Base-by-base conservation (phyloP, 1,140 invertebrate genomes). In the Pogonus chalceus region DNA sequence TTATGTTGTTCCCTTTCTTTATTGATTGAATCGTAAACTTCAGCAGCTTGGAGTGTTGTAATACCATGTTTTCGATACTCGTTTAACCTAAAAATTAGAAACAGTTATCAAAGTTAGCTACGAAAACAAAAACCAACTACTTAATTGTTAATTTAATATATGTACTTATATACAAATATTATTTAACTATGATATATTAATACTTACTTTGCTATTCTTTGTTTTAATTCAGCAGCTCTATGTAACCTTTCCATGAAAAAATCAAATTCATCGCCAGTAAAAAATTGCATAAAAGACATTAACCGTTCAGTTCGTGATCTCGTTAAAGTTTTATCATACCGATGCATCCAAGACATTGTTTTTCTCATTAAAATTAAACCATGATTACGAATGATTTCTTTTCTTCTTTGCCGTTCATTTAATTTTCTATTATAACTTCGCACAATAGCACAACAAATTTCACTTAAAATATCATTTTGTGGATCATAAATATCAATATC, bases 301-400 rank as follows among this genome's bases (percentile, higher is more conserved):
- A 92, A 65, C 54, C 77, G 77, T 55, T 88, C 85, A 50, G 76
- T 73, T n/a, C 74, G 75, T 1, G 72, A 65, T 61, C 76, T 76
- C 14, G 78, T 77, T 39, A 90, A 67, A 2, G 79, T 84, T 1
- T 67, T 62, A 60, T 87, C 80, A 70, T 83, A 88, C 58, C 78
- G 75, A 43, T 80, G 79, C 35, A 83, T 59, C 73, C 78, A 83
- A 2, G 75, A 73, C 2, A 76, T 64, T 7, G 77, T 72, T 71
- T 82, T 85, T 56, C 80, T 80, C 7, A 81, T 70, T 60, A 86
- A 78, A 35, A 94, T 85, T 0, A 95, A 71, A 0, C 90, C 91
- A 73, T 92, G 88, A 43, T 83, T 69, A 20, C 81, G 74, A 48
- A 94, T 81, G 20, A 94, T 81, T 58, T 70, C 77, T 58, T 85